These are phyloP conservation scores for Eurosta solidaginis DNA, from an alignment of 1,140 invertebrate genomes.

Conservation along the genomic window DNA sequence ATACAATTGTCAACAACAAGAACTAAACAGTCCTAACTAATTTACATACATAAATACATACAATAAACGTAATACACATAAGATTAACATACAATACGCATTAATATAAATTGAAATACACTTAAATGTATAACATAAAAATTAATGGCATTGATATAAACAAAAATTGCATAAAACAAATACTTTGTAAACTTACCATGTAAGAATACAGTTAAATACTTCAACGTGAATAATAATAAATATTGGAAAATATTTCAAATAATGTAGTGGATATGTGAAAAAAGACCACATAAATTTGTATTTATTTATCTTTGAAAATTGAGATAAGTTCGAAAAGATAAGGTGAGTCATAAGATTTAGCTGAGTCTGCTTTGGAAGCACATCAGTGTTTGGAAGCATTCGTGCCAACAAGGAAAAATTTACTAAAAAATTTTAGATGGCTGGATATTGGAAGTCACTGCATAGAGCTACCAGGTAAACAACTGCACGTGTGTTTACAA, in stretches of 20 bases:
- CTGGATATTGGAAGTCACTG: too few species aligned
- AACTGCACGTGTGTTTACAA: too few species aligned
- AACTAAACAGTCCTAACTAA: constrained; percentile 27
- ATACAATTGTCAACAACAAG: neutral
- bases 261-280: constrained; percentile 26
- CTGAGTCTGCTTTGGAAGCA: too few species aligned
- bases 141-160: neutral
- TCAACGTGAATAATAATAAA: constrained; percentile 28
- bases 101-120: neutral
- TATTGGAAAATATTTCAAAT: constrained; percentile 28
- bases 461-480: too few species aligned
- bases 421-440: too few species aligned
- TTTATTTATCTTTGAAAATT: too few species aligned
- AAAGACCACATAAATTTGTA: neutral
- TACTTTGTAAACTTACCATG: constrained; percentile 23
- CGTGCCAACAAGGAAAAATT: too few species aligned
- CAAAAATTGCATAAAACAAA: neutral
- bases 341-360: too few species aligned
- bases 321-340: too few species aligned
- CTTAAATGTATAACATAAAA: constrained; percentile 22
- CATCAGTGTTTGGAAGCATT: too few species aligned
- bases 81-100: constrained; percentile 22
- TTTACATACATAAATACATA: too few species aligned
- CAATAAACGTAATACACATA: constrained; percentile 16
- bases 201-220: constrained; percentile 23